Base-by-base conservation (phyloP, 1,140 invertebrate species). In the Armadillidium nasatum region DNA sequence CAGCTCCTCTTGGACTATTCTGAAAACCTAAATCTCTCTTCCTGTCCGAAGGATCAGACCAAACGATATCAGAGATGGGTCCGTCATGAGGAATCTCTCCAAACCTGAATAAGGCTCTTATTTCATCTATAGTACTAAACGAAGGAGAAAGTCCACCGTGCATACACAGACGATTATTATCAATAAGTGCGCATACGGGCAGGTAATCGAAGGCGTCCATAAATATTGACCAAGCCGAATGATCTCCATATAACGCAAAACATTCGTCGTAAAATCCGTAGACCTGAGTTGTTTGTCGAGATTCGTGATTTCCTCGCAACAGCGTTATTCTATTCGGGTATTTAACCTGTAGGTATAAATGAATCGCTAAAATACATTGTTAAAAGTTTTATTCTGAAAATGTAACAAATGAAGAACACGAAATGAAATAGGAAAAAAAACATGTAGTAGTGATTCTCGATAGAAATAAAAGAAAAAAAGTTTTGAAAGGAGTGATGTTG, bases 181-280 rank as follows among this genome's bases (percentile, higher is more conserved):
- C 77, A 19, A 82, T 71, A 11, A 82, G 19, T 0, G 82, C 81
- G 0, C 76, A 69, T 46, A 83, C 44, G n/a, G 82, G 80, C 10
- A 82, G 71, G 23, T 43, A 75, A 72, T 82, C 79, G 54, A 83
- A 81, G 4, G 72, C 68, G 15, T 54, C 33, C 71, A 77, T 73
- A 54, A 73, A 77, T 43, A 75, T 72, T 11, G 68, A 73, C 78
- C 83, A 87, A 79, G 86, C 84, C 21, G 79, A 79, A 19, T 73
- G 71, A 19, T 83, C 78, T 10, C 82, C 82, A 73, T 84, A 84
- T 78, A 85, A 85, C 33, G 77, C 69, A 60, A 81, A 73, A 76
- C 84, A 85, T 78, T 85, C 84, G 68, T 84, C 82, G 23, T 85
- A 84, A 72, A 86, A 85, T 2, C 85, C 85, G 76, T 85, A 85